Base-by-base conservation (phyloP, 2,797 vertebrate genomes). In the Malacoraja senta region DNA sequence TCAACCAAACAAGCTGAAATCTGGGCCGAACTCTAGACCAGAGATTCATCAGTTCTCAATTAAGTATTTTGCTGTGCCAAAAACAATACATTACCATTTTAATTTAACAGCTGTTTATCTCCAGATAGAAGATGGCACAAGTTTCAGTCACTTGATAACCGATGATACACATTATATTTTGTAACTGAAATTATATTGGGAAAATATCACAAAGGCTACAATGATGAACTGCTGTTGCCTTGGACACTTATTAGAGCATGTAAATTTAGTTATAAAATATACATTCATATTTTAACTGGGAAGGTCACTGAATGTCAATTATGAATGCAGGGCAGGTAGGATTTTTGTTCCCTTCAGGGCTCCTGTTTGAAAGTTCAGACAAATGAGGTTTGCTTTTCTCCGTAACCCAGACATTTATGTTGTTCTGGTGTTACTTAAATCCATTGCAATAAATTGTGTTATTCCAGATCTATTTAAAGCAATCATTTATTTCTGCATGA, bases 261-360 rank as follows among this genome's bases (percentile, higher is more conserved):
- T 74, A 72, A 35, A 72, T 44, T 74, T 91, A 91, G 68, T 91
- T 24, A 91, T 72, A 65, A 72, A 91, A 91, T 74, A 91, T 71
- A 38, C 32, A 91, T 91, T 32, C 63, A 91, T 17, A 3, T 44
- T 91, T 61, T 71, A 19, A 21, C 32, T 21, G 2, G 12, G 38
- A 91, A 71, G 35, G 35, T 71, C 44, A 21, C 68, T 91, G n/a
- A 74, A 90, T 91, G 90, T 29, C 90, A 91, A 72, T 74, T 44
- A 74, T 92, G 76, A 44, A 92, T 76, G 68, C 8, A 53, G 38
- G 15, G 12, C 29, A 72, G 88, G 72, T 91, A 76, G 38, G 35
- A 53, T 76, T 74, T 74, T 53, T 76, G 74, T 92, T 92, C 53
- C 35, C 90, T 92, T 92, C 90, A 58, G 38, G 38, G 71, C 24